Evolutionary conservation across 1,140 invertebrate genomes (phyloP), one percentile per base, ranked within the genome.

Genomic region (Chironomus striatipennis): DNA sequence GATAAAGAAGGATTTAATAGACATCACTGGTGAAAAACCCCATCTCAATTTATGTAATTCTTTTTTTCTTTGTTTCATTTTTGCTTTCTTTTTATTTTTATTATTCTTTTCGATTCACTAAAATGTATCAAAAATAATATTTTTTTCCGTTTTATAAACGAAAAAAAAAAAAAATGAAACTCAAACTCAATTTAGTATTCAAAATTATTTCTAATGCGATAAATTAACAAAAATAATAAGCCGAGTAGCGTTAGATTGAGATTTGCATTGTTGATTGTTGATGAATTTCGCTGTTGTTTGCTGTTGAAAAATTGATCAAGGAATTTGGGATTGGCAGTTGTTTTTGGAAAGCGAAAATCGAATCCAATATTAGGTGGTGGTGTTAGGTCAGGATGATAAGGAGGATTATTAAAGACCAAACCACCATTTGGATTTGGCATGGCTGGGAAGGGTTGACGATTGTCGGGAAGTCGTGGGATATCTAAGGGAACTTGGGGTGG

Each of bases 391-490:
- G 43, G 74, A 18, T 18, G n/a, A 79, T 82, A 81, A 42, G 81
- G 81, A 77, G 81, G 24, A 81, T 77, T 81, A 76, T 76, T 81
- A 81, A 79, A 57, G 9, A 57, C 24, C 24, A 34, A 57, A 2
- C 47, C 47, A 57, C 47, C n/a, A 7, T n/a, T 17, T 70, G n/a
- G 65, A 70, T 70, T 74, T 79, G 78, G 43, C 79, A 78, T 75
- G 78, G 80, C 77, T 80, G 81, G 79, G 80, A 80, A 81, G 81
- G 80, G 72, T 81, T 80, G 74, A 18, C 18, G 80, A 78, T 81
- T 82, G 81, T 74, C 79, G 80, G 78, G 64, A 70, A 74, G 17
- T 64, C 65, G 20, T 20, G 74, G 24, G 20, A 82, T 81, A 76
- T 82, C 80, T 78, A 81, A 80, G 78, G 81, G 80, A 74, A 79